Conservation (phyloP, 2,797 vertebrate genomes). For the Danio choprae region DNA sequence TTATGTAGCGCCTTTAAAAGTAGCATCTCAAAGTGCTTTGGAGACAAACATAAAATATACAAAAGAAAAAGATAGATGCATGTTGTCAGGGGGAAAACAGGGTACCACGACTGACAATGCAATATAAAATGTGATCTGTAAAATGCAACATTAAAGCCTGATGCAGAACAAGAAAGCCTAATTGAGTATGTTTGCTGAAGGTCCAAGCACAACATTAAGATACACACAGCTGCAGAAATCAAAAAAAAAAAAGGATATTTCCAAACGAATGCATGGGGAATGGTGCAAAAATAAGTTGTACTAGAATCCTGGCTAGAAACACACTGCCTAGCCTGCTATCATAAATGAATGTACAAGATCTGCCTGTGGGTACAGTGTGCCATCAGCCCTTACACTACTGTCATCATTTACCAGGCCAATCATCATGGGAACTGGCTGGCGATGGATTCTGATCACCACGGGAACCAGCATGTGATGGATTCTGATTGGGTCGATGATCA, state of each 20-base stretch:
- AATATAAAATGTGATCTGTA: conserved; percentile 10
- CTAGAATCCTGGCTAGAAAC: neutral
- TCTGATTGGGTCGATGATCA: conserved; percentile 86
- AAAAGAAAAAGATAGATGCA: no score
- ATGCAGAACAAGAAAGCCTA: neutral
- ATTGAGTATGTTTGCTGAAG: neutral
- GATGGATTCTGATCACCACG: conserved; percentile 86
- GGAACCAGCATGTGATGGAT: conserved; percentile 77
- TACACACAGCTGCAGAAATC: neutral
- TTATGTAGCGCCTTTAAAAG: no score
- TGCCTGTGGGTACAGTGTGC: conserved; percentile 71
- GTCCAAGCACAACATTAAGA: neutral
- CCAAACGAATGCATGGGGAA: neutral
- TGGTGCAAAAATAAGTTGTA: neutral
- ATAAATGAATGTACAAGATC: conserved; percentile 79
- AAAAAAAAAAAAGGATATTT: neutral
- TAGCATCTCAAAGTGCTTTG: no score
- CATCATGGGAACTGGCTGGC: conserved; percentile 78
- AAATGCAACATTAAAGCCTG: neutral
- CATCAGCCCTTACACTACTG: conserved; percentile 72
- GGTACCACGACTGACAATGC: neutral
- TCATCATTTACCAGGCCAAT: conserved; percentile 79
- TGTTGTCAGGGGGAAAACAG: neutral
- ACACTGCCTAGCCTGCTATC: conserved; percentile 67
- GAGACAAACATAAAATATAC: no score